phyloP scores from a whole-genome alignment of 2,888 invertebrate genomes.

The Torymus texanus region DNA sequence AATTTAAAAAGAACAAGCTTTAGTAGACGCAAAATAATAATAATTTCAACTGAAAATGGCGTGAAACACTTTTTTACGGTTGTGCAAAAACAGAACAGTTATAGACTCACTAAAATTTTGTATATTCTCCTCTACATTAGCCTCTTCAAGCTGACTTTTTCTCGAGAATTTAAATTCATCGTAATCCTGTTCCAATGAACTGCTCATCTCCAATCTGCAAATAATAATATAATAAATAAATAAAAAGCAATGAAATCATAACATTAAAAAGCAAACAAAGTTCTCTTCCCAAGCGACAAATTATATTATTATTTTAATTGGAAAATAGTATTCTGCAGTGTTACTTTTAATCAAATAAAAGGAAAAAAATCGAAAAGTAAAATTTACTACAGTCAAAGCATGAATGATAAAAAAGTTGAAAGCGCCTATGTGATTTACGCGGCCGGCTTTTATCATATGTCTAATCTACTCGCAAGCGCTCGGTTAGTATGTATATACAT shows the following conservation, averaged over 20 bases:
- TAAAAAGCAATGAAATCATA: neutral
- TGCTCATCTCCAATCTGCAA: constrained; percentile 74
- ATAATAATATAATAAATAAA: constrained; percentile 24
- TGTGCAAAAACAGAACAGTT: neutral
- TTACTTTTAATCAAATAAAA: too few relatives aligned
- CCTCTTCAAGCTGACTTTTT: constrained; percentile 56
- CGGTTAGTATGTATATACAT: too few relatives aligned
- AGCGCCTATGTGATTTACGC: neutral
- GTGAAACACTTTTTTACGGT: neutral
- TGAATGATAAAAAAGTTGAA: too few relatives aligned
- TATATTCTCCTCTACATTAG: constrained; percentile 62
- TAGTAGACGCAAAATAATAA: too few relatives aligned
- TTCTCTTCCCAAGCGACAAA: too few relatives aligned
- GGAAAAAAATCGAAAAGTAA: too few relatives aligned
- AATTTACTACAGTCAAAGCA: too few relatives aligned
- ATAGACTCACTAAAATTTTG: constrained; percentile 65
- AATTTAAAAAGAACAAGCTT: too few relatives aligned
- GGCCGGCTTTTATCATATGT: neutral
- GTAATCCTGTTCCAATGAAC: constrained; percentile 72
- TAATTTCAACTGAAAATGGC: neutral
- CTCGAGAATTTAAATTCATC: constrained; percentile 69
- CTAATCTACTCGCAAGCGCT: neutral
- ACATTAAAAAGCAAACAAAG: neutral
- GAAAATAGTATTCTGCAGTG: too few relatives aligned
- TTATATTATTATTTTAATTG: too few relatives aligned